Percentiles rank a stretch among this genome's conserved stretches.
phyloP scores from a whole-genome alignment of 1,140 invertebrate species.

The Dolichoris vasculosae region DNA sequence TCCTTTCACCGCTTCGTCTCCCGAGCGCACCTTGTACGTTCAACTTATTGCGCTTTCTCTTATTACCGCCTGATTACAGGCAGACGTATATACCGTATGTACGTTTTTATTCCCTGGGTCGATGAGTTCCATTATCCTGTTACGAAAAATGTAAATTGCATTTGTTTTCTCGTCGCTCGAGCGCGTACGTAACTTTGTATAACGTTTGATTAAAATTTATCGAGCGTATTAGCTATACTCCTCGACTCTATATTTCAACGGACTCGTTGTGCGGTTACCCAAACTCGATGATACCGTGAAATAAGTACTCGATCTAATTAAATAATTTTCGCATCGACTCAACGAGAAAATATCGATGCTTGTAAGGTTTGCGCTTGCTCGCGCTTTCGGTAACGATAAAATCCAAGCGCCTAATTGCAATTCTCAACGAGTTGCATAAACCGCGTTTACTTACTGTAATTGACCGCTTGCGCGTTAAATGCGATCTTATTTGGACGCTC shows the following conservation, averaged over 20 bases:
- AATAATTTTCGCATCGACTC: background rate
- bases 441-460: too few relatives aligned
- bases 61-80: constrained; percentile 32
- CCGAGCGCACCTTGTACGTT: background rate
- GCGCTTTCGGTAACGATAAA: background rate
- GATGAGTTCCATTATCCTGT: constrained; percentile 1
- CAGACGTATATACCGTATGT: constrained; percentile 16
- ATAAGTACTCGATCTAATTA: background rate
- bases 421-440: too few relatives aligned
- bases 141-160: constrained; percentile 1
- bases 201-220: constrained; percentile 37
- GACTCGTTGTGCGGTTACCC: background rate
- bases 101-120: background rate
- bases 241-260: background rate
- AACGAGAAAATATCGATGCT: background rate
- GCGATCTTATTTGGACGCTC: too few relatives aligned
- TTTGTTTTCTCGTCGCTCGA: constrained; percentile 15
- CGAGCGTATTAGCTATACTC: background rate
- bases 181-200: background rate
- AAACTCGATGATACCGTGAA: too few relatives aligned
- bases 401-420: too few relatives aligned
- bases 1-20: background rate
- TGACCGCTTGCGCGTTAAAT: too few relatives aligned
- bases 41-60: constrained; percentile 60
- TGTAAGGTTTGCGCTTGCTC: background rate